phyloP scores from a whole-genome alignment of 1,140 invertebrate species.

The Trichonephila clavata region DNA sequence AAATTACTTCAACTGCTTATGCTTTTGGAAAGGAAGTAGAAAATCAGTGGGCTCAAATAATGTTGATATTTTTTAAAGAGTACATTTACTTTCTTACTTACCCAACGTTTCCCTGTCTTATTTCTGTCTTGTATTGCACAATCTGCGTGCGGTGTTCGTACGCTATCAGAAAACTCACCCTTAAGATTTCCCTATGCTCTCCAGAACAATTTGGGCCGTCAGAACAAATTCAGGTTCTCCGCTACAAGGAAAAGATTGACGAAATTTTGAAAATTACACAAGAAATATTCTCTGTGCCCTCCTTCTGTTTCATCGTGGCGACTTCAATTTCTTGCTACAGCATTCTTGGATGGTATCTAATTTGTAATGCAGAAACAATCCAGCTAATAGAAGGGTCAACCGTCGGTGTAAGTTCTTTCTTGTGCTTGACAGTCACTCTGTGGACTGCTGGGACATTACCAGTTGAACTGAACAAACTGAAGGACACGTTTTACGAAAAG shows the following conservation, averaged over 20 bases:
- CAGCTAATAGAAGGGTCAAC: no score
- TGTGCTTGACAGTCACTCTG: not conserved
- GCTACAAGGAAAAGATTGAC: not conserved
- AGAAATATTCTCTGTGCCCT: not conserved
- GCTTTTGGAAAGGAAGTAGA: not conserved
- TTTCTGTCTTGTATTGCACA: not conserved
- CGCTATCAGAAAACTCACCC: not conserved
- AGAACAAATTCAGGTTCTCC: not conserved
- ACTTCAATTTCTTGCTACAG: not conserved
- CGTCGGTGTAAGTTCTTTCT: not conserved
- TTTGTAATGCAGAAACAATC: not conserved
- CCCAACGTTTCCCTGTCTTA: not conserved
- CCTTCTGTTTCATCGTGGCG: not conserved
- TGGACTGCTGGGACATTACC: not conserved
- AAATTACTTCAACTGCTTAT: not conserved
- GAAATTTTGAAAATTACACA: no score
- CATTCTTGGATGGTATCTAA: no score
- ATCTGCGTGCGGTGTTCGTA: not conserved
- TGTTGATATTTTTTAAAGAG: not conserved
- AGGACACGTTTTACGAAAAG: no score
- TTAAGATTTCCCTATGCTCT: not conserved
- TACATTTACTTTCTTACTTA: not conserved
- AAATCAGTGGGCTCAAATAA: not conserved
- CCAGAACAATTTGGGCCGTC: not conserved
- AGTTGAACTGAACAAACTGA: not conserved